Evolutionary conservation across 2,113 vertebrate genomes (phyloP).

Genomic region (Coryphaenoides rupestris): DNA sequence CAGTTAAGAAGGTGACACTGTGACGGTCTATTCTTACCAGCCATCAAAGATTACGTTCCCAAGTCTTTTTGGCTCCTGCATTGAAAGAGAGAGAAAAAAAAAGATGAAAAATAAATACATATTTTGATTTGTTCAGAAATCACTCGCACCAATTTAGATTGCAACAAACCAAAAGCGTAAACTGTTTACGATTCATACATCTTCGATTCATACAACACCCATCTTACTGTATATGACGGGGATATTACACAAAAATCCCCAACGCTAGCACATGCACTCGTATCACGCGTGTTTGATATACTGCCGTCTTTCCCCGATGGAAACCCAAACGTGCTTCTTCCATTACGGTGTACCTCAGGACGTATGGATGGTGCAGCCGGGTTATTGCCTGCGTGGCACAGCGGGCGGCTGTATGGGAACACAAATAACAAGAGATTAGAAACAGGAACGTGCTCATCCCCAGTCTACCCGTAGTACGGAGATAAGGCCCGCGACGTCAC

Average conservation of each 20-base stretch:
- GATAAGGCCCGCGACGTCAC: not conserved
- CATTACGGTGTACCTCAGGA: conserved; percentile 44
- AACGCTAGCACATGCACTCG: conserved; percentile 8
- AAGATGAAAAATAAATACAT: not conserved
- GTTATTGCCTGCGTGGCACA: conserved; percentile 19
- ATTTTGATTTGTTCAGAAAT: not conserved
- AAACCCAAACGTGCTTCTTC: conserved; percentile 19
- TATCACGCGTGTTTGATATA: conserved; percentile 17
- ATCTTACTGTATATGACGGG: not conserved
- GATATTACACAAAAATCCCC: not conserved
- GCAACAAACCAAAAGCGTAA: too few relatives aligned
- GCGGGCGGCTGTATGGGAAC: conserved; percentile 36
- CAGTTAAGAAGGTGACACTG: not conserved
- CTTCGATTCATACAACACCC: not conserved
- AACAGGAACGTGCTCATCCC: not conserved
- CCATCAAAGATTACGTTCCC: conserved; percentile 1
- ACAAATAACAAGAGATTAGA: conserved; percentile 42
- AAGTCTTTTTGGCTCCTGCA: conserved; percentile 26
- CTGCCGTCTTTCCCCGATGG: conserved; percentile 8
- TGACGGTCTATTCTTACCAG: conserved; percentile 55
- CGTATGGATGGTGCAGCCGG: conserved; percentile 6
- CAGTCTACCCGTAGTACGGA: not conserved
- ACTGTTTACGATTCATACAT: too few relatives aligned
- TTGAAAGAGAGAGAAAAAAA: conserved; percentile 11
- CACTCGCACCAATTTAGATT: too few relatives aligned